These are phyloP conservation scores for Rhinophrynus dorsalis DNA, from an alignment of 2,797 vertebrate genomes.

Conservation along the genomic window DNA sequence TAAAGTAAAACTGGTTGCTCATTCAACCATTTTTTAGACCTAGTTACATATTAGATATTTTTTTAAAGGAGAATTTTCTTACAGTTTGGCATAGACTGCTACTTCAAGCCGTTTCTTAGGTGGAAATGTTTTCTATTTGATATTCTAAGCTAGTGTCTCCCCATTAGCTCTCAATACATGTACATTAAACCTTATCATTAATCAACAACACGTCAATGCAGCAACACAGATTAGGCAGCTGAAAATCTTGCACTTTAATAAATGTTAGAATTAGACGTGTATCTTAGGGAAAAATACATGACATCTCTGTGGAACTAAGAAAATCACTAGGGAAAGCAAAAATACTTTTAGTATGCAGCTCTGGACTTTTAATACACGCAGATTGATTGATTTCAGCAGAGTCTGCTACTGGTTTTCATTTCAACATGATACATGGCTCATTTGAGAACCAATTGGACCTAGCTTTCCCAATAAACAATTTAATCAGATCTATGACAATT, in stretches of 20 bases:
- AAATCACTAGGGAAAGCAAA: slow-evolving; percentile 60
- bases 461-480: background rate
- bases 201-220: slow-evolving; percentile 56
- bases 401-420: slow-evolving; percentile 20
- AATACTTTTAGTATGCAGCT: slow-evolving; percentile 23
- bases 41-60: no score
- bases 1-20: no score
- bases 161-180: slow-evolving; percentile 18
- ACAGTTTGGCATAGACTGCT: no score
- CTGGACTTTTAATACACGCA: slow-evolving; percentile 10
- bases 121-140: background rate
- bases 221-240: slow-evolving; percentile 52
- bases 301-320: slow-evolving; percentile 60
- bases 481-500: slow-evolving; percentile 5
- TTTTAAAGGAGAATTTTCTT: no score
- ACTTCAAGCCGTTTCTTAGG: background rate
- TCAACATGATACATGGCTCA: slow-evolving; percentile 23
- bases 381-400: slow-evolving; percentile 38
- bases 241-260: slow-evolving; percentile 70
- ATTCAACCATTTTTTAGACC: no score
- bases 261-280: slow-evolving; percentile 64
- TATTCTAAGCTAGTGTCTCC: background rate
- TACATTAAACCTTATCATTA: slow-evolving; percentile 59
- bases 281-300: slow-evolving; percentile 69
- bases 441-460: slow-evolving; percentile 17